Base-by-base conservation (phyloP, 1,140 invertebrate species). In the Lepidostoma basale region DNA sequence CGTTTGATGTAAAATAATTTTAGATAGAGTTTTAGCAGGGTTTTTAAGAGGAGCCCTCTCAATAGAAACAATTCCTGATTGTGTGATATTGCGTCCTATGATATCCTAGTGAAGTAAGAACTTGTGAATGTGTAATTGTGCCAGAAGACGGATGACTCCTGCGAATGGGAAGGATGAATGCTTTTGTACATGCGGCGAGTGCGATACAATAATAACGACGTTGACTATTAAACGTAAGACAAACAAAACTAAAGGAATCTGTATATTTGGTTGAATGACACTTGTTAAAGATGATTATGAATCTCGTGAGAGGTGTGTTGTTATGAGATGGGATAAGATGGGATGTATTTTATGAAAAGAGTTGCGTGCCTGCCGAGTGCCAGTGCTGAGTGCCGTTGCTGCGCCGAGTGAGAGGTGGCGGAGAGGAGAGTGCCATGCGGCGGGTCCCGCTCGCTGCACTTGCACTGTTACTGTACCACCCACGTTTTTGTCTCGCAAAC, bases 51-150 rank as follows among this genome's bases (percentile, higher is more conserved):
- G 72, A 70, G 68, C 68, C 72, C 72, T 70, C 68, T 62, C 72
- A 67, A 70, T 56, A 22, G 63, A 73, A 72, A 70, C 72, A 70
- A 73, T 73, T 73, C 72, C 72, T 73, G 72, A 73, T 73, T 70
- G 72, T 73, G 72, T 73, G 72, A 73, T 73, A 73, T 73, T 73
- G 72, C 72, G 72, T 73, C 72, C 72, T 73, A 73, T 62, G 62
- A 66, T 70, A 73, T 67, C 60, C 68, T 73, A 73, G 72, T 70
- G 68, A 68, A 70, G 26, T 70, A 73, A 73, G 70, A 69, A n/a
- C 52, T 67, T 45, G 39, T 36, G 72, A 73, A 73, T 68, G 68
- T 66, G 67, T 67, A 71, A 62, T 68, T 72, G 69, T 67, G 71
- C 40, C 14, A 47, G 71, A 49, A 58, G 45, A 45, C 44, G 47